Conservation (phyloP, 92 coral and sea anemone genomes). For the Paragorgia papillata region DNA sequence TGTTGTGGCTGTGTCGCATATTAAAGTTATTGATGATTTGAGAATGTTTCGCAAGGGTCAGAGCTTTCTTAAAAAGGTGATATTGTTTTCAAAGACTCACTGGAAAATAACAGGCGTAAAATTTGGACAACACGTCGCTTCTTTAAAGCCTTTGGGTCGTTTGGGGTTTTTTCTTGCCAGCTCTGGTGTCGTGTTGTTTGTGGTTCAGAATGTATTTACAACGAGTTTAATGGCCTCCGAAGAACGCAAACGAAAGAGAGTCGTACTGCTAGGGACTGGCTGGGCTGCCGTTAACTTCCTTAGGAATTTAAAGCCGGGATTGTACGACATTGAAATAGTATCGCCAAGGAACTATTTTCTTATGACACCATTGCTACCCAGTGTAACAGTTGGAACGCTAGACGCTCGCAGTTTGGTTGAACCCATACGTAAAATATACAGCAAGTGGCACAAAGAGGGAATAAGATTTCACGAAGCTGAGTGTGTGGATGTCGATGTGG, state of each 20-base stretch:
- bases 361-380: conserved; percentile 39
- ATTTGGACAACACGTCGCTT: background rate
- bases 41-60: background rate
- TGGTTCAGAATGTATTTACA: conserved; percentile 12
- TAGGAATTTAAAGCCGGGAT: conserved; percentile 31
- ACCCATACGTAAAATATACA: conserved; percentile 36
- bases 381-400: conserved; percentile 41
- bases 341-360: conserved; percentile 42
- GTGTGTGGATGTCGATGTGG: conserved; percentile 25
- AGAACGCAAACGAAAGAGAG: conserved; percentile 36
- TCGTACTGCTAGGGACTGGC: conserved; percentile 31
- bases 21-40: too few relatives aligned
- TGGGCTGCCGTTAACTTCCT: conserved; percentile 45
- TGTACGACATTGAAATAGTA: conserved; percentile 39
- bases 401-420: conserved; percentile 45
- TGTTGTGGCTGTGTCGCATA: too few relatives aligned
- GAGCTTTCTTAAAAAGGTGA: background rate
- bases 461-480: conserved; percentile 38
- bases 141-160: background rate
- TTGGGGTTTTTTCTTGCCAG: conserved; percentile 17
- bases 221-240: conserved; percentile 31
- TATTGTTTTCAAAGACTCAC: background rate
- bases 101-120: background rate
- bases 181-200: conserved; percentile 27
- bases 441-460: conserved; percentile 34